Evolutionary conservation across 1,140 invertebrate genomes (phyloP).

Genomic region (Trichonephila clavipes): DNA sequence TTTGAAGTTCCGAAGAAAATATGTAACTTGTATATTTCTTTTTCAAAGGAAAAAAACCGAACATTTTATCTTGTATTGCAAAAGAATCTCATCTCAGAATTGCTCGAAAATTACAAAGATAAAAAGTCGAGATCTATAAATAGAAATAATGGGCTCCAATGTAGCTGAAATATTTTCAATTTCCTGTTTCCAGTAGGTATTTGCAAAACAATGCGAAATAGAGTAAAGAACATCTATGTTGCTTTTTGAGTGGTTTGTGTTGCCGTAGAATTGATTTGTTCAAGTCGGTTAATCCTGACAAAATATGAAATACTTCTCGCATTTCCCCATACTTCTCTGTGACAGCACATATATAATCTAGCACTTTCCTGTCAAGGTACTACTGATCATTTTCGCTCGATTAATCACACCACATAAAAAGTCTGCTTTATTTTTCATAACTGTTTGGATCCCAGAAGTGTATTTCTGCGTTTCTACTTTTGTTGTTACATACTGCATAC

Average conservation of each 20-base stretch:
- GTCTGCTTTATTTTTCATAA: slow-evolving; percentile 57
- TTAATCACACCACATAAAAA: slow-evolving; percentile 57
- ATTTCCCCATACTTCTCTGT: slow-evolving; percentile 53
- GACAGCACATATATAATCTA: slow-evolving; percentile 61
- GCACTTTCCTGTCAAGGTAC: slow-evolving; percentile 68
- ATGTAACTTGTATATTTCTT: slow-evolving; percentile 17
- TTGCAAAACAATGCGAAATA: not conserved
- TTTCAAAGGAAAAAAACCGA: not conserved
- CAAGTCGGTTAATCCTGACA: slow-evolving; percentile 63
- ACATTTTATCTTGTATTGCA: not conserved
- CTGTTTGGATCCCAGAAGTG: slow-evolving; percentile 12
- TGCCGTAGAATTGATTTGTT: slow-evolving; percentile 65
- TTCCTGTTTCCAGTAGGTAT: not conserved
- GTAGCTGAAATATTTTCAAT: slow-evolving; percentile 36
- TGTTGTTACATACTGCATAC: not conserved
- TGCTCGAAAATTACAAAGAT: slow-evolving; percentile 17
- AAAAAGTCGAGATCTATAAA: not conserved
- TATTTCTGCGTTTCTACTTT: slow-evolving; percentile 5
- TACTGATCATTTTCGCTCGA: slow-evolving; percentile 53
- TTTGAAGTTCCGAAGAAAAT: slow-evolving; percentile 13
- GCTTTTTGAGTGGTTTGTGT: slow-evolving; percentile 39
- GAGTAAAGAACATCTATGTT: slow-evolving; percentile 44
- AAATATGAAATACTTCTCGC: slow-evolving; percentile 68
- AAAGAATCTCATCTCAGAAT: not conserved
- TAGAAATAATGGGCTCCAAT: not conserved